Conservation (phyloP, 2,797 vertebrate species). For the Antennarius maculatus region DNA sequence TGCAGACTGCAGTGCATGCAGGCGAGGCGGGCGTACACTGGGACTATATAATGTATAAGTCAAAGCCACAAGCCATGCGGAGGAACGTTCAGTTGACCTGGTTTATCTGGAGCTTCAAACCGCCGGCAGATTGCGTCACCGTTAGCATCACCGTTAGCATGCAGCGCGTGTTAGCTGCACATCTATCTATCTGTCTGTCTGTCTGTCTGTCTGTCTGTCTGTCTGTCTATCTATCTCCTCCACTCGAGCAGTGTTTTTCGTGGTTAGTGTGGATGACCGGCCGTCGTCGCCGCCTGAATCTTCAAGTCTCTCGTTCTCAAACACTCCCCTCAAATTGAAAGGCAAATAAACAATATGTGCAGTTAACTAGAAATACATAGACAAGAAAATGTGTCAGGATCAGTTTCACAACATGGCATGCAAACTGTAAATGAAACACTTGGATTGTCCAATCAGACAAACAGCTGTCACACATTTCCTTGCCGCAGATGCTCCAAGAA, state of each 20-base stretch:
- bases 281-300: conserved; percentile 13
- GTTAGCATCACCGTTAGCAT: conserved; percentile 38
- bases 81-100: conserved; percentile 79
- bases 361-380: conserved; percentile 63
- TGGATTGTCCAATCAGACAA: conserved; percentile 74
- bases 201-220: conserved; percentile 8
- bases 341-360: conserved; percentile 69
- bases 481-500: conserved; percentile 57
- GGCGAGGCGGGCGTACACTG: conserved; percentile 32
- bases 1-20: conserved; percentile 55
- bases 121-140: conserved; percentile 58
- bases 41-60: conserved; percentile 72
- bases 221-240: not conserved
- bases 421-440: conserved; percentile 75
- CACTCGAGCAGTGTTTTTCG: conserved; percentile 7
- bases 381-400: conserved; percentile 65
- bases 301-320: conserved; percentile 24
- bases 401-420: conserved; percentile 62
- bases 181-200: conserved; percentile 25
- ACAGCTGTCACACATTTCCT: conserved; percentile 73
- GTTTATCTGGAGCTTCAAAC: conserved; percentile 72
- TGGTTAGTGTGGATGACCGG: not conserved
- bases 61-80: conserved; percentile 63
- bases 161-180: conserved; percentile 56
- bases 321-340: conserved; percentile 49